These are phyloP conservation scores for Avahi laniger DNA, from an alignment of 2,797 vertebrate genomes.

Conservation along the genomic window DNA sequence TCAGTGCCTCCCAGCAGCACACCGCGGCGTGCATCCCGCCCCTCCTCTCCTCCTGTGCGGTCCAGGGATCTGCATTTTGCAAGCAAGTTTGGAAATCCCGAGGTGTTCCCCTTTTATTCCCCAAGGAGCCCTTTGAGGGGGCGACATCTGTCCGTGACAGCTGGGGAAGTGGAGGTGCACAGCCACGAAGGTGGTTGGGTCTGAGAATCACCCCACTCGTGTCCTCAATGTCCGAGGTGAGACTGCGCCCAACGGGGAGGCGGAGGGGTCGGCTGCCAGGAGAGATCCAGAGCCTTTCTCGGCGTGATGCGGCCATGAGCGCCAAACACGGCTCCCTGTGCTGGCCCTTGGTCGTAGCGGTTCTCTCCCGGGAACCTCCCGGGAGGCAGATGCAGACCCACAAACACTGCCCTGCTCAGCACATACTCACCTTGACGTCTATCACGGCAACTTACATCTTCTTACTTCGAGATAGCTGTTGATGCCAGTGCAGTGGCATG, in stretches of 20 bases:
- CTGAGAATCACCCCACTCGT: not conserved
- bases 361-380: not conserved
- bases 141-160: no score
- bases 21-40: rapidly evolving
- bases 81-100: not conserved
- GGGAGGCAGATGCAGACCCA: not conserved
- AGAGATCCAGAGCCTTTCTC: not conserved
- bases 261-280: not conserved
- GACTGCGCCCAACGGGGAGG: not conserved
- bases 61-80: not conserved
- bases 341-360: not conserved
- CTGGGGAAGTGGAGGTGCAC: not conserved
- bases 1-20: not conserved
- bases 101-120: not conserved
- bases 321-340: not conserved
- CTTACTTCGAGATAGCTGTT: no score
- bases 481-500: not conserved
- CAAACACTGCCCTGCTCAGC: rapidly evolving
- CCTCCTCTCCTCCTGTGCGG: not conserved
- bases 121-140: not conserved
- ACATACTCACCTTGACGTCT: not conserved
- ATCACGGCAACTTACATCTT: not conserved
- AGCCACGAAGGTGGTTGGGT: not conserved
- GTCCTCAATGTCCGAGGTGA: not conserved
- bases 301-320: not conserved